A percentile compares a stretch with the other conserved stretches of the same genome.
Conservation (phyloP, 2,797 vertebrate species). For the Thamnophis elegans region DNA sequence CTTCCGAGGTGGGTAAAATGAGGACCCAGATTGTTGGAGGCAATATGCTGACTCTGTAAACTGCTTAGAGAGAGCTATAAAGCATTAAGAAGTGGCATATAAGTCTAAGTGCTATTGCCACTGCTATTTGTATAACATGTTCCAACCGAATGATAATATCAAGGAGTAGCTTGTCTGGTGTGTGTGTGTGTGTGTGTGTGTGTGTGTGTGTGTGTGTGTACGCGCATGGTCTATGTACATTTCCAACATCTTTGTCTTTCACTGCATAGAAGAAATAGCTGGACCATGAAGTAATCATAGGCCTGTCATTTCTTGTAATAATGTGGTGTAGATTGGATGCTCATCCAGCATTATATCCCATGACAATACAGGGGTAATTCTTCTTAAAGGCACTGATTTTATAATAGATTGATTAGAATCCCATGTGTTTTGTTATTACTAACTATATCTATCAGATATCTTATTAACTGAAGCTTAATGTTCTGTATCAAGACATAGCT, state of each 20-base stretch:
- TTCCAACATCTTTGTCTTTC: too few species aligned
- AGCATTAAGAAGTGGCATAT: too few species aligned
- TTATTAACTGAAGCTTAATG: background rate
- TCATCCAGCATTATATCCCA: background rate
- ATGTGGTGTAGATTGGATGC: background rate
- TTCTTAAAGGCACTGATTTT: background rate
- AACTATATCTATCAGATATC: background rate
- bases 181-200: background rate
- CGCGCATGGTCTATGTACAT: accelerated
- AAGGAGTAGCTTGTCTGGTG: background rate
- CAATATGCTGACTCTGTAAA: too few species aligned
- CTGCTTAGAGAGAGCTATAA: too few species aligned
- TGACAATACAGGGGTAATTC: background rate
- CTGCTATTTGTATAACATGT: background rate
- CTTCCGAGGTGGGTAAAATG: too few species aligned
- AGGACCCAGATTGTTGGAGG: too few species aligned
- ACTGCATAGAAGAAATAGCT: background rate
- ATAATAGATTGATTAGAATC: background rate
- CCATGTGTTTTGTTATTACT: background rate
- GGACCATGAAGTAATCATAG: background rate
- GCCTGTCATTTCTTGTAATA: background rate
- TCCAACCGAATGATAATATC: background rate
- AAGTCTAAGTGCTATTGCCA: too few species aligned
- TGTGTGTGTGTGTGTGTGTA: background rate
- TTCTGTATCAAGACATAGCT: background rate